Evolutionary conservation across 1,140 invertebrate genomes (phyloP).

Genomic region (Cephus cinctus): DNA sequence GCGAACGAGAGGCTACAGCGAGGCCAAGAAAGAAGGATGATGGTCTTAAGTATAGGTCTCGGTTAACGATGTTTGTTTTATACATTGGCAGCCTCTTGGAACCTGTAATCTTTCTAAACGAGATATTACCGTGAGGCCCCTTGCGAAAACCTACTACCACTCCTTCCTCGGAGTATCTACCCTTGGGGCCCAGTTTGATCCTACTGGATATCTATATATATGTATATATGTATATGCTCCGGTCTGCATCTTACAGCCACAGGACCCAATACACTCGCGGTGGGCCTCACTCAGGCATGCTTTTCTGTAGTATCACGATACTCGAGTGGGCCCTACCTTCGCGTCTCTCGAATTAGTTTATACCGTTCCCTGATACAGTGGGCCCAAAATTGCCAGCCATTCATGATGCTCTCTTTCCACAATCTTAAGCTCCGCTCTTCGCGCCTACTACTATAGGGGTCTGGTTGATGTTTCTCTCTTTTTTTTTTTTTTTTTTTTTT

Average conservation of each 20-base stretch:
- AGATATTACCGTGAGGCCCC: slow-evolving; percentile 48
- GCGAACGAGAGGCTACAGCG: neutral
- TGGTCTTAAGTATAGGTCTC: slow-evolving; percentile 53
- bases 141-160: slow-evolving; percentile 3
- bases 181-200: slow-evolving; percentile 11
- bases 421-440: too few species aligned
- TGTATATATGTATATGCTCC: neutral
- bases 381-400: slow-evolving; percentile 33
- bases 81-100: slow-evolving; percentile 58
- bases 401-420: slow-evolving; percentile 13
- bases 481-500: too few species aligned
- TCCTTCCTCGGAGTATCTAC: slow-evolving; percentile 7
- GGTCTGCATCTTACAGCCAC: slow-evolving; percentile 2
- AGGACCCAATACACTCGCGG: too few species aligned
- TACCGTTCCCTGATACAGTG: slow-evolving; percentile 12
- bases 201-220: slow-evolving; percentile 7
- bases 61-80: slow-evolving; percentile 60
- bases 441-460: too few species aligned
- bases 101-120: slow-evolving; percentile 60
- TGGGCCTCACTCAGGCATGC: slow-evolving; percentile 16
- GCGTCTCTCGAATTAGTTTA: slow-evolving; percentile 3
- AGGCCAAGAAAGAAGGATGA: slow-evolving; percentile 29
- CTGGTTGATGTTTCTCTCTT: too few species aligned
- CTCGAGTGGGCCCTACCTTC: slow-evolving; percentile 24
- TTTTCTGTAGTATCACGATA: slow-evolving; percentile 23